Base-by-base conservation (phyloP, 2,888 invertebrate species). In the Polia nebulosa region DNA sequence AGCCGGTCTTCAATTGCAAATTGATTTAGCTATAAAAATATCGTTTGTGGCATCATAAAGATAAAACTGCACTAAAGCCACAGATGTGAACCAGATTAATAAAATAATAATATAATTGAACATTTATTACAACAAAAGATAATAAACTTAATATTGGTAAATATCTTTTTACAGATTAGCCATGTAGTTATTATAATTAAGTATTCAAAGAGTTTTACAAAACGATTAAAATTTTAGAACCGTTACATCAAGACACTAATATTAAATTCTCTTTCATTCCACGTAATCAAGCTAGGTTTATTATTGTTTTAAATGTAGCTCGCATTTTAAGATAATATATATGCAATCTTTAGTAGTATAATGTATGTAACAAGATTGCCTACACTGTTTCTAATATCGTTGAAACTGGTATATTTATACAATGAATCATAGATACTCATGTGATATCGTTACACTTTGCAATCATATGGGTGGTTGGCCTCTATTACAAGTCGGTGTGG, bases 401-500 rank as follows among this genome's bases (percentile, higher is more conserved):
- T 80, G 25, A 56, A 65, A 70, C 58, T 49, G 22, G 25, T 80
- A 76, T 78, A 62, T 78, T 81, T 65, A 75, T 58, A 72, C 53
- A 72, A 82, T 86, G 87, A 88, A 80, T 88, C 85, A 88, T 81
- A 81, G 71, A 78, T 80, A 76, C 78, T 75, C 81, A 81, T 85
- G 78, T 85, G 81, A 87, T 84, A 83, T 85, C 76, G 80, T 85
- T 85, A 82, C 63, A 78, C 76, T 81, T 81, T 80, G 82, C 80
- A 85, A 78, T 79, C 76, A 80, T 78, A 84, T 83, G 83, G 87
- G 87, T 85, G 83, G 89, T 88, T 86, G 84, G 87, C 90, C 89
- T 89, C 81, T 82, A 83, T 72, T 71, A 69, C 78, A 51, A 81
- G 66, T 80, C 79, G 65, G 79, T 80, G 84, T 87, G 75, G 84